phyloP scores from a whole-genome alignment of 2,797 vertebrate species.

The Margarornis squamiger region DNA sequence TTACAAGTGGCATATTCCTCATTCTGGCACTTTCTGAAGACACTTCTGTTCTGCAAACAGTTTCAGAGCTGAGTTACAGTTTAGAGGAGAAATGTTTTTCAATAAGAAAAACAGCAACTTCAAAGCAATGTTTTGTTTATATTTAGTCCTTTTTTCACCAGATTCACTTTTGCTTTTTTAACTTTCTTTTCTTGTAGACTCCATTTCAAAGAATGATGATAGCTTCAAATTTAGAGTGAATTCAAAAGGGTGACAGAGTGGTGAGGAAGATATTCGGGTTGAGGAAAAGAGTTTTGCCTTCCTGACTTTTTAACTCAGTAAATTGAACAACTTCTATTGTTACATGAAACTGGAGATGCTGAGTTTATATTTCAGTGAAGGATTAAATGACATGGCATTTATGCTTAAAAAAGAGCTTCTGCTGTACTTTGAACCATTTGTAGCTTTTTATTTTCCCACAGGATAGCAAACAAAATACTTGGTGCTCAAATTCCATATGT shows the following conservation, averaged over 20 bases:
- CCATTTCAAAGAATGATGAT: background rate
- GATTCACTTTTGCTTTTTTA: background rate
- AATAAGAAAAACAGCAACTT: background rate
- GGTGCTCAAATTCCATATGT: background rate
- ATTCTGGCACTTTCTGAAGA: background rate
- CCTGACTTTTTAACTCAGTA: background rate
- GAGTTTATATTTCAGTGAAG: background rate
- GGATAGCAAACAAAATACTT: background rate
- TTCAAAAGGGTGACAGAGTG: background rate
- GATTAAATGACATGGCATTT: background rate
- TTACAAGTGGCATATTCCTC: background rate
- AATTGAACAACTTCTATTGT: background rate
- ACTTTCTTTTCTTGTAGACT: background rate
- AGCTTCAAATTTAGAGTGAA: background rate
- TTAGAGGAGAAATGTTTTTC: background rate
- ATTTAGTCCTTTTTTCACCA: background rate
- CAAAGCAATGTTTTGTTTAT: conserved; percentile 22
- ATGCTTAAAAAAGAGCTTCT: background rate
- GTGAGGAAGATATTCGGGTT: background rate
- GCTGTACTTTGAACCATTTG: background rate
- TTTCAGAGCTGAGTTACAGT: background rate
- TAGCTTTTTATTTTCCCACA: background rate
- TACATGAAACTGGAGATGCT: background rate
- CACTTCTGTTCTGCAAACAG: background rate
- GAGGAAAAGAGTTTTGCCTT: background rate